A percentile compares a stretch with the other conserved stretches of the same genome.
Evolutionary conservation across 2,888 invertebrate species (phyloP).

Genomic region (Seladonia tumulorum): DNA sequence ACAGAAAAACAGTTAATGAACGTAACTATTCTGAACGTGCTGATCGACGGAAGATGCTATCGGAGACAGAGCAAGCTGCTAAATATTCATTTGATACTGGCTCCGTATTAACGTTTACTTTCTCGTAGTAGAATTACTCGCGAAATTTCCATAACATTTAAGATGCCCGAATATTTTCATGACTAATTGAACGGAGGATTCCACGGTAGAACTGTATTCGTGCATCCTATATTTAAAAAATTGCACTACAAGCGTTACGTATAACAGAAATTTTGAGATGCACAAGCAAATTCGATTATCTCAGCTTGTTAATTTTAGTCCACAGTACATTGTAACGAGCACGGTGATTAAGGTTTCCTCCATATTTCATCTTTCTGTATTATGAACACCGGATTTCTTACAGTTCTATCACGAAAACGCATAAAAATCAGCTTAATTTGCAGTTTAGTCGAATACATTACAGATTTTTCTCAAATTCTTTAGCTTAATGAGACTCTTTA

Average conservation of each 20-base stretch:
- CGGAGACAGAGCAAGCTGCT: conserved; percentile 5
- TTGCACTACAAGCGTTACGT: neutral
- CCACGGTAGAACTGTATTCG: neutral
- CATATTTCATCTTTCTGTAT: neutral
- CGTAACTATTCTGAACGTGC: conserved; percentile 13
- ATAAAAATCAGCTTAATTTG: neutral
- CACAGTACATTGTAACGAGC: neutral
- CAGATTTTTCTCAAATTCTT: neutral
- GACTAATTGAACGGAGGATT: neutral
- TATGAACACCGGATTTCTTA: neutral
- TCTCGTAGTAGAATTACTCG: neutral
- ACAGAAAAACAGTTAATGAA: neutral
- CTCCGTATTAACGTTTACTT: conserved; percentile 2
- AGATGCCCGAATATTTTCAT: conserved; percentile 1
- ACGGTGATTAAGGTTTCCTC: neutral
- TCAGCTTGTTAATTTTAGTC: neutral
- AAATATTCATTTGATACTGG: conserved; percentile 12
- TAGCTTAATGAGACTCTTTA: neutral
- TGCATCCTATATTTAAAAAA: neutral
- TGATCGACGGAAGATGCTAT: conserved; percentile 8
- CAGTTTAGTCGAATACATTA: neutral
- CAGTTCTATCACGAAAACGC: neutral
- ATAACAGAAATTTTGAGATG: neutral
- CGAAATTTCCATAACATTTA: conserved; percentile 8
- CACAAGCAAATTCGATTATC: neutral